phyloP scores from a whole-genome alignment of 92 coral and sea anemone species.

The Ricordea florida region DNA sequence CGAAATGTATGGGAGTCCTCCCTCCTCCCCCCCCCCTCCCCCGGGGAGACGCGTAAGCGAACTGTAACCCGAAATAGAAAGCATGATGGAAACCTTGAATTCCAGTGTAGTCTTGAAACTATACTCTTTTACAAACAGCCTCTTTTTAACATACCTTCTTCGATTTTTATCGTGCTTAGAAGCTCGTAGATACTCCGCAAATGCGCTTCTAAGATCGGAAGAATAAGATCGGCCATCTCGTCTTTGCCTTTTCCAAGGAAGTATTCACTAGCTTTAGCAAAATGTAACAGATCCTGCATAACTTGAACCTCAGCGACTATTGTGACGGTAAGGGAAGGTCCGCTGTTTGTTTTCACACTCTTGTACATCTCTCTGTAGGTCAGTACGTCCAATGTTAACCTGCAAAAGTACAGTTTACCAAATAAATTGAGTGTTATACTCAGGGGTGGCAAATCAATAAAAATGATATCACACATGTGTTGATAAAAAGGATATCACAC shows the following conservation, averaged over 20 bases:
- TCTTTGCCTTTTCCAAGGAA: conserved; percentile 25
- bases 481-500: not conserved
- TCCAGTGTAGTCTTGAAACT: not conserved
- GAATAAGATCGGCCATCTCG: conserved; percentile 19
- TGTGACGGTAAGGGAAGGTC: conserved; percentile 8
- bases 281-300: conserved; percentile 46
- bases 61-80: too few species aligned
- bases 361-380: conserved; percentile 12
- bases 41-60: too few species aligned
- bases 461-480: not conserved
- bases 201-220: conserved; percentile 31
- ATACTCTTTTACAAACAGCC: not conserved
- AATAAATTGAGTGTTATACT: too few species aligned
- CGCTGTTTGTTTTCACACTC: conserved; percentile 20
- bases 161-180: not conserved
- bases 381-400: conserved; percentile 31
- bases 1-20: too few species aligned
- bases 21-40: too few species aligned
- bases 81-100: not conserved
- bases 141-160: not conserved
- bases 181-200: conserved; percentile 4
- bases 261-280: conserved; percentile 26
- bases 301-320: conserved; percentile 13
- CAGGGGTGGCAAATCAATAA: not conserved
- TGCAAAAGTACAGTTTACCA: not conserved